Evolutionary conservation across 2,888 invertebrate species (phyloP).

Genomic region (Chironomus tentans): DNA sequence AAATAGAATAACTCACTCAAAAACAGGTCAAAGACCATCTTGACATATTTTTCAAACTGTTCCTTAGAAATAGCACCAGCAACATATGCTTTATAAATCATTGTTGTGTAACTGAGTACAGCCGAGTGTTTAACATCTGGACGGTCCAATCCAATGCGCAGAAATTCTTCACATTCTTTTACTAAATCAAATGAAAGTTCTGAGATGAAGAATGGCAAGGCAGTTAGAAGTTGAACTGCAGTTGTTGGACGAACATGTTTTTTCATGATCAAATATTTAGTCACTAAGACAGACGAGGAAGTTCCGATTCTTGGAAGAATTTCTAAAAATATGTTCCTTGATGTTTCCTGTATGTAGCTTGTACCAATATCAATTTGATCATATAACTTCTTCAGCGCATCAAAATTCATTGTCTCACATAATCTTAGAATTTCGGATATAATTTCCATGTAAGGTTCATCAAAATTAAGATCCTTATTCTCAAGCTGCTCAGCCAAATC

Average conservation of each 20-base stretch:
- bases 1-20: slow-evolving; percentile 50
- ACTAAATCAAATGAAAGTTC: slow-evolving; percentile 47
- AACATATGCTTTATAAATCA: slow-evolving; percentile 54
- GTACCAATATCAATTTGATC: slow-evolving; percentile 55
- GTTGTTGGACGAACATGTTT: slow-evolving; percentile 55
- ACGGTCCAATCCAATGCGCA: slow-evolving; percentile 41
- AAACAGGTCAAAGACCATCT: slow-evolving; percentile 60
- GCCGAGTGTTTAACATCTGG: slow-evolving; percentile 56
- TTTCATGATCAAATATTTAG: slow-evolving; percentile 53
- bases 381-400: slow-evolving; percentile 43
- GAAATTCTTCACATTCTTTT: slow-evolving; percentile 48
- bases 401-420: slow-evolving; percentile 39
- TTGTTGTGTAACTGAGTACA: slow-evolving; percentile 58
- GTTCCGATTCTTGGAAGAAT: slow-evolving; percentile 61
- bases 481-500: slow-evolving; percentile 41
- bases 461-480: slow-evolving; percentile 38
- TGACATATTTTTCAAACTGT: slow-evolving; percentile 59
- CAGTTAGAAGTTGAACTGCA: slow-evolving; percentile 54
- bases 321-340: slow-evolving; percentile 63
- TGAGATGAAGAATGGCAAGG: slow-evolving; percentile 61
- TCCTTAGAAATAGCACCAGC: slow-evolving; percentile 49
- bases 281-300: slow-evolving; percentile 53
- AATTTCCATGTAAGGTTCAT: slow-evolving; percentile 40
- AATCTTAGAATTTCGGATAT: slow-evolving; percentile 40
- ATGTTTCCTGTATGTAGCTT: slow-evolving; percentile 64